Evolutionary conservation across 2,888 invertebrate genomes (phyloP).

Genomic region (Aethes cnicana): DNA sequence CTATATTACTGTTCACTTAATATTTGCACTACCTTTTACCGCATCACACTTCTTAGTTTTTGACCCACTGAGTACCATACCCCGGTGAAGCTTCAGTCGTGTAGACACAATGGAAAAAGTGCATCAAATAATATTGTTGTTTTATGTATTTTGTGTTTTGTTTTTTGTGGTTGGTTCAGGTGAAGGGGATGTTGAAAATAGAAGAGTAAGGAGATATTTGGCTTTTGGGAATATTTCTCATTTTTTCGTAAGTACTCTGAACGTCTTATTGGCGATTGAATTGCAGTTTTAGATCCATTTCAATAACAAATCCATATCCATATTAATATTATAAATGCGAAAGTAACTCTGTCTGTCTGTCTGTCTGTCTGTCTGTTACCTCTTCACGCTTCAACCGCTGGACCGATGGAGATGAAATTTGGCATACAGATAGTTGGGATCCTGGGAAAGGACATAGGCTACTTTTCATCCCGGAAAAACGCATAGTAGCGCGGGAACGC

Average conservation of each 20-base stretch:
- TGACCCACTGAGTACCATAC: background rate
- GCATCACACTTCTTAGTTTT: background rate
- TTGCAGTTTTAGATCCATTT: no score
- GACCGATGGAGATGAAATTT: no score
- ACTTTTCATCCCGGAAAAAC: no score
- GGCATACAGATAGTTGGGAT: no score
- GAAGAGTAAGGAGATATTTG: slow-evolving; percentile 54
- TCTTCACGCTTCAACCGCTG: no score
- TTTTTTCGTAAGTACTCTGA: slow-evolving; percentile 61
- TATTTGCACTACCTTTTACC: slow-evolving; percentile 13
- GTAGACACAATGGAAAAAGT: slow-evolving; percentile 35
- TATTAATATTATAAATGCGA: no score
- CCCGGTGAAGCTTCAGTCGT: background rate
- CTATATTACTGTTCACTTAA: background rate
- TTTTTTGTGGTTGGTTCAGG: slow-evolving; percentile 50
- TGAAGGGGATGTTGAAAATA: slow-evolving; percentile 46
- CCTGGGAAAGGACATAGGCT: no score
- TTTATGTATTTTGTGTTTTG: slow-evolving; percentile 50
- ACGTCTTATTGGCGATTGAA: background rate
- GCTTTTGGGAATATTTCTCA: slow-evolving; percentile 58
- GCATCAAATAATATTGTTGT: slow-evolving; percentile 46
- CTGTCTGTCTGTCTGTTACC: no score
- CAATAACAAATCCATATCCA: no score
- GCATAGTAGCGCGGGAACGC: no score
- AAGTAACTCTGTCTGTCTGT: no score